Percentiles rank a stretch among this genome's conserved stretches.
phyloP scores from a whole-genome alignment of 2,797 vertebrate genomes.

The Danio jaintianensis region DNA sequence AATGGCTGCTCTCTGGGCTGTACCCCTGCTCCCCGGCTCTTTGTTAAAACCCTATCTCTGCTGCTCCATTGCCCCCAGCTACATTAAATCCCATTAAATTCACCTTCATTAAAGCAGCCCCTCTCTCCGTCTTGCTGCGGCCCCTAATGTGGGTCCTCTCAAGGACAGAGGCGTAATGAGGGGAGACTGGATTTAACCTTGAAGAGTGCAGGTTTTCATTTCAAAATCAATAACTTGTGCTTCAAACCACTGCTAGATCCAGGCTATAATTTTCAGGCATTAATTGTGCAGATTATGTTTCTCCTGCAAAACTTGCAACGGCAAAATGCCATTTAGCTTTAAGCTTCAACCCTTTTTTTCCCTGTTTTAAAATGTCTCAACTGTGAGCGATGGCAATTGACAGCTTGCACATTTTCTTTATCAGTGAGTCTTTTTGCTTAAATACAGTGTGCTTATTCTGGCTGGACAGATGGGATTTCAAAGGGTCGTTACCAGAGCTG shows the following conservation, averaged over 20 bases:
- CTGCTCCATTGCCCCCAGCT: constrained; percentile 86
- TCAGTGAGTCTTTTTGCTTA: constrained; percentile 63
- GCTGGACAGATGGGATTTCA: constrained; percentile 74
- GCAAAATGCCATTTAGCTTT: constrained; percentile 76
- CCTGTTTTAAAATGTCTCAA: constrained; percentile 12
- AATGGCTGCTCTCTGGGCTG: constrained; percentile 80
- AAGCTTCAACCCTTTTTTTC: constrained; percentile 63
- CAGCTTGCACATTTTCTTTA: constrained; percentile 74
- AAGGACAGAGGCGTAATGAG: constrained; percentile 86
- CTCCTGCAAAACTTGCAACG: constrained; percentile 66
- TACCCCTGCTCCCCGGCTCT: constrained; percentile 84
- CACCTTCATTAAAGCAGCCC: constrained; percentile 88
- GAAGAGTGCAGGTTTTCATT: constrained; percentile 86
- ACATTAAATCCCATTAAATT: constrained; percentile 91
- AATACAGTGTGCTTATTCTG: constrained; percentile 65
- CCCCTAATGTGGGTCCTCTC: constrained; percentile 80
- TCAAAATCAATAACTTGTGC: constrained; percentile 88
- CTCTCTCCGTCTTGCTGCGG: constrained; percentile 76
- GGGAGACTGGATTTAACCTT: constrained; percentile 85
- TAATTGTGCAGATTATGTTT: constrained; percentile 85
- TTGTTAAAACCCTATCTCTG: constrained; percentile 88
- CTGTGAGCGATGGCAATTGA: constrained; percentile 65
- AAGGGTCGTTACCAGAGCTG: constrained; percentile 40
- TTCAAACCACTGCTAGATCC: constrained; percentile 81
- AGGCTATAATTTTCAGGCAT: constrained; percentile 82